Evolutionary conservation across 1,140 invertebrate genomes (phyloP).

Genomic region (Neodiprion virginianus): DNA sequence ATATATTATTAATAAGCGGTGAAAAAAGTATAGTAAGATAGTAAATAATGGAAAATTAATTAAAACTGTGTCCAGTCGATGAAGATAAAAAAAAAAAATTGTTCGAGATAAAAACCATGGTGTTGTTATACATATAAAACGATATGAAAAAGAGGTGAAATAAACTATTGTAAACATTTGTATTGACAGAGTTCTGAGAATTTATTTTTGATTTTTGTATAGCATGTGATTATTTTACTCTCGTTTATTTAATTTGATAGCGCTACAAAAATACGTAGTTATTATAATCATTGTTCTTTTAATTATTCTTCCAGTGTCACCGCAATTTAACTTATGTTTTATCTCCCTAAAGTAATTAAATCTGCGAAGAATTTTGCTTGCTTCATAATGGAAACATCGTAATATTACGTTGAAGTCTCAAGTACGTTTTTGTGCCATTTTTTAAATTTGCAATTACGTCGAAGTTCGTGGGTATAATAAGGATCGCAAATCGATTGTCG

Average conservation of each 20-base stretch:
- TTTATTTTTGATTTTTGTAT: too few species aligned
- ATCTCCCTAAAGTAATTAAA: too few species aligned
- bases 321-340: background rate
- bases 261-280: too few species aligned
- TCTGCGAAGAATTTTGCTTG: too few species aligned
- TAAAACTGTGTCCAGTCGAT: background rate
- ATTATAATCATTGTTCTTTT: background rate
- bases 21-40: background rate
- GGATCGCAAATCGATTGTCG: background rate
- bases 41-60: background rate
- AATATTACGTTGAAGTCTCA: too few species aligned
- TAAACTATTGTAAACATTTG: constrained; percentile 3
- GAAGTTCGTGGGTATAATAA: too few species aligned
- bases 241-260: background rate
- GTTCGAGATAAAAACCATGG: background rate
- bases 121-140: background rate
- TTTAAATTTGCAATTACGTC: too few species aligned
- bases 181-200: background rate
- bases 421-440: too few species aligned
- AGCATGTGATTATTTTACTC: background rate
- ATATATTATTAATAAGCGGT: background rate
- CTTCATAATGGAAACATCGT: too few species aligned
- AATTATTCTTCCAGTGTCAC: background rate
- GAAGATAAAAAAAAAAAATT: background rate
- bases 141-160: background rate